Evolutionary conservation across 2,888 invertebrate genomes (phyloP), one percentile per base, ranked within the genome.

Genomic region (Caradrina kadenii): DNA sequence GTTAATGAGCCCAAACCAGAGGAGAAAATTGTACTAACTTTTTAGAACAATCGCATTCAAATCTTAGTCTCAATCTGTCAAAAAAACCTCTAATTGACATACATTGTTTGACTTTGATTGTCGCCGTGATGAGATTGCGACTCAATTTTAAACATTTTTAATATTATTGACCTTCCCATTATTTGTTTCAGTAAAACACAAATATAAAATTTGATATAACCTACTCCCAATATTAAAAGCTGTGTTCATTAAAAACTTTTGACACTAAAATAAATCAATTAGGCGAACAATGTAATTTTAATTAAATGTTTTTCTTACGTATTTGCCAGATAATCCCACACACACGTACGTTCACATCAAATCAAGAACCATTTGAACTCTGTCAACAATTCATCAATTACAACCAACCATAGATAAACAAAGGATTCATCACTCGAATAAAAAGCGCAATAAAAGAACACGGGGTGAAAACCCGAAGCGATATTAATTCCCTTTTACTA

Each of bases 401-500:
- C 26, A 52, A 13, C 7, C 21, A 59, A 53, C 42, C 77, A 45
- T 53, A 50, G 39, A 21, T 35, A 66, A 70, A 76, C 66, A 77
- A 81, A 62, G 53, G 58, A 67, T 61, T 64, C 62, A 64, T 62
- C 62, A 42, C 39, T 1, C 26, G 15, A 64, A 53, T 54, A 54
- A 75, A 75, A 75, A 75, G 1, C 58, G 19, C 7, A 35, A 50
- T 31, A 78, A 73, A 59, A 76, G 64, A 67, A 69, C 45, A 45
- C 5, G 55, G 45, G 15, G 52, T 42, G 54, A 72, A 67, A 71
- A 74, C 49, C 39, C 67, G 53, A 55, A 63, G 61, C 61, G 67
- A 54, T 81, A 75, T 76, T 73, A 85, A 77, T 81, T 69, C 67
- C 73, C 66, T 69, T 73, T 71, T 77, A 84, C 75, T 77, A 84